Evolutionary conservation across 1,140 invertebrate genomes (phyloP).

Genomic region (Lepidurus arcticus): DNA sequence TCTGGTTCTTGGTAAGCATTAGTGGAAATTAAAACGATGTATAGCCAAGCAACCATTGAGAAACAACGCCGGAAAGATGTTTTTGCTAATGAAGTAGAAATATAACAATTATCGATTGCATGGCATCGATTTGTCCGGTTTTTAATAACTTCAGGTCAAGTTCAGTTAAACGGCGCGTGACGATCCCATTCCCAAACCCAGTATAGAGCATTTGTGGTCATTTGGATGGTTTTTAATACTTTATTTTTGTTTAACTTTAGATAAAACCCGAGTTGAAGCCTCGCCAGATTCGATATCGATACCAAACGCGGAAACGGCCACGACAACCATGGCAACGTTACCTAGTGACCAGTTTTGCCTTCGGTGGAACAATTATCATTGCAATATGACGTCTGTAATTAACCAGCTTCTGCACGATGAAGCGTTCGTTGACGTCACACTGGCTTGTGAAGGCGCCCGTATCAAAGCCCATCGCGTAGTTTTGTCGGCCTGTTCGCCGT

Average conservation of each 20-base stretch:
- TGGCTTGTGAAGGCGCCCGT: slow-evolving; percentile 78
- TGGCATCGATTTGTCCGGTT: too few relatives aligned
- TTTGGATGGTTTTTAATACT: not conserved
- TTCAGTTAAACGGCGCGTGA: too few relatives aligned
- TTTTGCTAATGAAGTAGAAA: too few relatives aligned
- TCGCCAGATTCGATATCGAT: not conserved
- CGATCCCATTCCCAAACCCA: too few relatives aligned
- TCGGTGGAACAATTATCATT: slow-evolving; percentile 82
- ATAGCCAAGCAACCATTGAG: too few relatives aligned
- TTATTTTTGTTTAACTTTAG: not conserved
- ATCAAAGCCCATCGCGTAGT: slow-evolving; percentile 83
- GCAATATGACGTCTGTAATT: slow-evolving; percentile 70
- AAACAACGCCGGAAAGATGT: too few relatives aligned
- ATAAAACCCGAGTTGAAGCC: not conserved
- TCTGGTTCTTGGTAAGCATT: too few relatives aligned
- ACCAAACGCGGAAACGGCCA: not conserved
- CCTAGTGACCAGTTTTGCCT: slow-evolving; percentile 56
- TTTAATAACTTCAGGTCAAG: too few relatives aligned
- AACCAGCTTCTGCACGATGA: slow-evolving; percentile 72
- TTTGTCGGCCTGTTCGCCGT: slow-evolving; percentile 65
- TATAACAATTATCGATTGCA: too few relatives aligned
- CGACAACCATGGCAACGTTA: slow-evolving; percentile 27
- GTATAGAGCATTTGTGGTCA: too few relatives aligned
- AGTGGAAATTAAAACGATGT: too few relatives aligned
- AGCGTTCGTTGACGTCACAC: slow-evolving; percentile 80